Evolutionary conservation across 2,888 invertebrate species (phyloP), one percentile per base, ranked within the genome.

Genomic region (Ecliptopera silaceata): DNA sequence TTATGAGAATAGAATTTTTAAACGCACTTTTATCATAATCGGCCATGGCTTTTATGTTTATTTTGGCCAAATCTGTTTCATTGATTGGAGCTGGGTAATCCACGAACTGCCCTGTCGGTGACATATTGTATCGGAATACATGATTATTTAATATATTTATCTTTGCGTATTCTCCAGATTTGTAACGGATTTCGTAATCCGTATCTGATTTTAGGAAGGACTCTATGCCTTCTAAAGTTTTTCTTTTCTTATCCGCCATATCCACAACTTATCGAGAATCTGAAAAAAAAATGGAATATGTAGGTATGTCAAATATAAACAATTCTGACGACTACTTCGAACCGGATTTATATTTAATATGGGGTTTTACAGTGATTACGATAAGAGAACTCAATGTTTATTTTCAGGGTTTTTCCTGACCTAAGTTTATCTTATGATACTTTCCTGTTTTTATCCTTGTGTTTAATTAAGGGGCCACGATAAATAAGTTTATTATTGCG

Each of bases 121-220:
- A 85, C 82, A 90, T 83, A 65, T 87, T 83, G 59, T 77, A 90
- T 69, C 83, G 80, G 51, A 89, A 84, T 0, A 86, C 86, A 71
- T 89, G 89, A 43, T 75, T 74, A 61, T 86, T 88, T 31, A 89
- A 64, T 55, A 91, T 81, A 52, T 80, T 71, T 17, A 91, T 61
- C 61, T 72, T 79, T 1, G 83, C 84, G 15, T 63, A 51, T 76
- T 88, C 86, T 2, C 80, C 80, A 2, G 80, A 80, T 56, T 64
- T 56, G 64, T 85, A 90, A 48, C 74, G 49, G 46, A 90, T 78
- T 10, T 65, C 54, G 59, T 75, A 90, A 56, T 79, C 72, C 6
- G 63, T 70, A 8, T 80, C 70, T 1, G 70, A 64, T 71, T 88
- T 91, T n/a, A 60, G 53, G 22, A 89, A 70, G 5, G 68, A 67